Evolutionary conservation across 2,888 invertebrate species (phyloP).

Genomic region (Drosophila incognita): DNA sequence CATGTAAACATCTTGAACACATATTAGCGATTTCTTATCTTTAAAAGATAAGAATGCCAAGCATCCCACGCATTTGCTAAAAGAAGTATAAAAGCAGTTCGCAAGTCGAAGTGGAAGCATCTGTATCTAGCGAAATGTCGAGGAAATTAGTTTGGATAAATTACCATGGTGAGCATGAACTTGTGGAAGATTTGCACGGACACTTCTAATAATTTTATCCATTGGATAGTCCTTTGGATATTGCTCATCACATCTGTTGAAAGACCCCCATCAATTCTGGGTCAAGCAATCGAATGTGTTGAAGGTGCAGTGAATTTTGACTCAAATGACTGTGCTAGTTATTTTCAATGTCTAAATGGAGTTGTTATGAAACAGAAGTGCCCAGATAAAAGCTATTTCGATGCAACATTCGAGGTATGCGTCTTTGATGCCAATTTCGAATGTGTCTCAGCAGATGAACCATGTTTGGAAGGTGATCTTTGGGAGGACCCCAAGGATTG

Average conservation of each 20-base stretch:
- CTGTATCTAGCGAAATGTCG: conserved; percentile 40
- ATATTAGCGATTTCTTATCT: conserved; percentile 22
- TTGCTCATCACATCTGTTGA: conserved; percentile 10
- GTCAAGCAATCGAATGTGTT: conserved; percentile 1
- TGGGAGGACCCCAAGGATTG: background rate
- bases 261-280: background rate
- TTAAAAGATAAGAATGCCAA: background rate
- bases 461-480: conserved; percentile 1
- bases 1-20: conserved; percentile 5
- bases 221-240: conserved; percentile 26
- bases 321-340: conserved; percentile 28
- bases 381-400: conserved; percentile 24
- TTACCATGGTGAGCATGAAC: conserved; percentile 39
- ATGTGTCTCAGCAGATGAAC: conserved; percentile 2
- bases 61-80: conserved; percentile 36
- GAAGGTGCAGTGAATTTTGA: conserved; percentile 38
- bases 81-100: conserved; percentile 47
- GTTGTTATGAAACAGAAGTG: conserved; percentile 20
- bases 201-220: background rate
- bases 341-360: conserved; percentile 45
- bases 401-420: conserved; percentile 29
- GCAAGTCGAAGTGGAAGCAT: background rate
- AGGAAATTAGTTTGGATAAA: conserved; percentile 4
- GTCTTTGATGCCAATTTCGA: conserved; percentile 18
- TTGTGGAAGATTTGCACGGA: background rate